These are phyloP conservation scores for Drosophila suboccidentalis DNA, from an alignment of 2,888 invertebrate species.

Conservation along the genomic window DNA sequence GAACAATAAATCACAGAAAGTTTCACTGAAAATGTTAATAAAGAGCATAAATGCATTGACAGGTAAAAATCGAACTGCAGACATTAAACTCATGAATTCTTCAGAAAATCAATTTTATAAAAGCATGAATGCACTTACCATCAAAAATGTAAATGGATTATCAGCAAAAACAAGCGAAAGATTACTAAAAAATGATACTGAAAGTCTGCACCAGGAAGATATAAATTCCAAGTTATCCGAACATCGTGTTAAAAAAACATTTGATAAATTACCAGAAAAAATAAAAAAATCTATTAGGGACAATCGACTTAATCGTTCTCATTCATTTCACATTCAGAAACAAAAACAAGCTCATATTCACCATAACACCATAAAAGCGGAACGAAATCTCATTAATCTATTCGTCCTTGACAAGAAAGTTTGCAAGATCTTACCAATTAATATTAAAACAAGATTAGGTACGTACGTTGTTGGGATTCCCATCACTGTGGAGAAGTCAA, in stretches of 20 bases:
- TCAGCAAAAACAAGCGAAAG: background rate
- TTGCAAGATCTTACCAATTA: background rate
- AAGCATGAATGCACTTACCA: background rate
- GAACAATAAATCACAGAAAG: background rate
- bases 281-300: background rate
- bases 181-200: background rate
- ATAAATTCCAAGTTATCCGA: too few relatives aligned
- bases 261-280: background rate
- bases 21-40: background rate
- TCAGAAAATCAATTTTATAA: background rate
- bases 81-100: too few relatives aligned
- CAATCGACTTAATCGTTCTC: too few relatives aligned
- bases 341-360: background rate
- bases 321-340: background rate
- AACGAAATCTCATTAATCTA: background rate
- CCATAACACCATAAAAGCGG: background rate
- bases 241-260: too few relatives aligned
- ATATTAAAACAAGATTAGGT: background rate
- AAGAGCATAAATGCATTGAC: background rate
- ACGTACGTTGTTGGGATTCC: background rate
- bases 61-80: background rate
- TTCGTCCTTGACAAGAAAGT: background rate
- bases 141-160: background rate
- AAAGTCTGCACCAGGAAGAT: too few relatives aligned
- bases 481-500: background rate